Base-by-base conservation (phyloP, 2,888 invertebrate species). In the Laothoe populi region DNA sequence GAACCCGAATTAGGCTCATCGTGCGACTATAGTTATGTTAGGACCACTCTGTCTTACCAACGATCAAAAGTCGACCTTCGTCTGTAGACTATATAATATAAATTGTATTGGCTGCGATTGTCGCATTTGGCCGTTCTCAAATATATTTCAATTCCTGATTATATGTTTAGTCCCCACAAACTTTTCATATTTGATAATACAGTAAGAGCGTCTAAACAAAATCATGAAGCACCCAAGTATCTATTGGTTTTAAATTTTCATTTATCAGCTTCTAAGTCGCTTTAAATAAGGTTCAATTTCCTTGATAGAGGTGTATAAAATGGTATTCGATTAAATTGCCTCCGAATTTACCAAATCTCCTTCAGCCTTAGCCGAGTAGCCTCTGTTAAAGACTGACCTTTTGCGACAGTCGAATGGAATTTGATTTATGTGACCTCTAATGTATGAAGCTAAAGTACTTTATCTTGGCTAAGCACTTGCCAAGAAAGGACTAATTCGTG, bases 1-100 rank as follows among this genome's bases (percentile, higher is more conserved):
- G 53, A 53, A 19, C 53, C 11, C 10, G 53, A 53, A 35, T 53
- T 53, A 31, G 35, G 35, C 53, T 53, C 53, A 19, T 35, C 19
- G 31, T 4, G 53, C 53, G 19, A 19, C 31, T 53, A 19, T 11
- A 53, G 35, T 31, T 10, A 31, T 16, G n/a, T 13, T n/a, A 31
- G 4, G 19, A 8, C 5, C 38, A 13, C 13, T 13, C 1, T 38
- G 13, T 38, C 38, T n/a, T 13, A 38, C 11, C 1, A 38, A 10
- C 16, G 11, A 53, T 31, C 4, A 53, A 53, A 11, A 35, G 10
- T 53, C 19, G 19, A 53, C 31, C 53, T 53, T 53, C 19, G 19
- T 10, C 2, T 44, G 0, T 19, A 1, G 0, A 16, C 2, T 44
- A 7, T 19, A 19, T 16, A 16, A 5, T 44, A 16, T 16, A 44